Base-by-base conservation (phyloP, 1,140 invertebrate genomes). In the Stenopsyche tienmushanensis region DNA sequence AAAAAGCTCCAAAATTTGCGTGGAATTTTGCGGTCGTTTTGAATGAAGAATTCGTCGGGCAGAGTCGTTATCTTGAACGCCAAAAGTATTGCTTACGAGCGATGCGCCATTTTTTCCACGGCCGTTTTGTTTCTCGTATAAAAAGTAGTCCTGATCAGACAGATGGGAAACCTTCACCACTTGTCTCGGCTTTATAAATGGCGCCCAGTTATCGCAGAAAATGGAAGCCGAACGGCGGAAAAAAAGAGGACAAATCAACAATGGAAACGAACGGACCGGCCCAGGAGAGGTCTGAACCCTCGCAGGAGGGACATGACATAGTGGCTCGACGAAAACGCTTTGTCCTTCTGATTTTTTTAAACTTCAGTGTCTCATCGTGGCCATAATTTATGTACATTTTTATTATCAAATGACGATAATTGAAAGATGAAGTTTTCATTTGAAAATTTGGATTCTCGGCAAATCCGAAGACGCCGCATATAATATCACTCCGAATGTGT, bases 141-240 rank as follows among this genome's bases (percentile, higher is more conserved):
- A 34, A 34, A 34, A 13, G 5, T 34, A 13, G 5, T 13, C 29
- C 29, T 5, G 29, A 34, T n/a, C 13, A 52, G 9, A 52, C 18
- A 20, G 49, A 52, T 23, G 5, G 15, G 49, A 52, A 20, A 52
- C 49, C 49, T 20, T 25, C 49, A 13, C 49, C 25, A 23, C 15
- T 52, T 20, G 20, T 25, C 49, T 25, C 7, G 49, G 1, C 18
- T 20, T 52, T 52, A 52, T 52, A 25, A 23, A 52, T 52, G 49
- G 49, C 49, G 49, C 15, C 49, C 9, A 20, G 49, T 52, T 52
- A 52, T 52, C 26, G 18, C 15, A 18, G 18, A 50, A 50, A 50
- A 50, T 18, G 3, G 21, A 20, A 50, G 18, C 5, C n/a, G 47
- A 50, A 26, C 21, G 50, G 50, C 10, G 7, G 15, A 5, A 55